phyloP scores from a whole-genome alignment of 2,113 vertebrate species.

The Phainopepla nitens region DNA sequence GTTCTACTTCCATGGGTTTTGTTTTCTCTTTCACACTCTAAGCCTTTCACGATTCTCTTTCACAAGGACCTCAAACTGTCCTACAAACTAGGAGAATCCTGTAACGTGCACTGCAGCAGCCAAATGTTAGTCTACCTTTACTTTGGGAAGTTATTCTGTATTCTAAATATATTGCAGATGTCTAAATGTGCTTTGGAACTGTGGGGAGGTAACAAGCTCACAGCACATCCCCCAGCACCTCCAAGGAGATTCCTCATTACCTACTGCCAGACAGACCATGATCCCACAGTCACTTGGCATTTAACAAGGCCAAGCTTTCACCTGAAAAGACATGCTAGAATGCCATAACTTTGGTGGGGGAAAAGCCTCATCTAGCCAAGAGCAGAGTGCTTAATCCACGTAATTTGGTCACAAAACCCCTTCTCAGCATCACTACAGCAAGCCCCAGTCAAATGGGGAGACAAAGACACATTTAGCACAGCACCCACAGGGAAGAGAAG shows the following conservation, averaged over 20 bases:
- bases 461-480: neutral
- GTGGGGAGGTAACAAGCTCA: neutral
- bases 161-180: neutral
- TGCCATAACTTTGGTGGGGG: fast-evolving
- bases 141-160: neutral
- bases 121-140: neutral
- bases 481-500: neutral
- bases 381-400: neutral
- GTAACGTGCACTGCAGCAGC: fast-evolving
- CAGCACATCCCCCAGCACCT: neutral
- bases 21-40: neutral
- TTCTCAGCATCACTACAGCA: neutral
- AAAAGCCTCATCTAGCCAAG: neutral
- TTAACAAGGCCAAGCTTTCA: neutral
- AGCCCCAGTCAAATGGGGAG: fast-evolving
- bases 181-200: neutral
- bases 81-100: neutral
- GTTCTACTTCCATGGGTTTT: neutral
- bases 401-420: neutral
- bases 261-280: neutral
- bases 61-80: neutral
- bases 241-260: neutral
- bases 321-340: neutral
- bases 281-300: neutral
- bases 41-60: neutral